Percentiles rank a stretch among this genome's conserved stretches.
Conservation (phyloP, 2,113 vertebrate genomes). For the Leptocoma aspasia region DNA sequence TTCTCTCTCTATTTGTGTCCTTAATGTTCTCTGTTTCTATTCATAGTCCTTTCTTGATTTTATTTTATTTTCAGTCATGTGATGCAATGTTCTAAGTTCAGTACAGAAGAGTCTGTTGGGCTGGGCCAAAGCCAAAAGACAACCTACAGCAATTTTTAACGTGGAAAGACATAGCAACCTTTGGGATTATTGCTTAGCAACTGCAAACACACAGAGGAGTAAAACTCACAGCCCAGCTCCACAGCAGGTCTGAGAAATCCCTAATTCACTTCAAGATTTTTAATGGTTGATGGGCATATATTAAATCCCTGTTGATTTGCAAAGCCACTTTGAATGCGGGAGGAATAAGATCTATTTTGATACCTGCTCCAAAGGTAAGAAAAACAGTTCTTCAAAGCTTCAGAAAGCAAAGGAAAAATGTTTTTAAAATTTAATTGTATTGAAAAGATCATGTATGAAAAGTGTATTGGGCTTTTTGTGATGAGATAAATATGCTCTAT, state of each 20-base stretch:
- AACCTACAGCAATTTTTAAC: constrained; percentile 34
- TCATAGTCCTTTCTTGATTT: not conserved
- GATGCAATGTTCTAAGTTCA: not conserved
- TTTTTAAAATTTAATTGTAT: not conserved
- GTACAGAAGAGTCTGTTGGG: constrained; percentile 27
- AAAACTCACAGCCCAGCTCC: constrained; percentile 15
- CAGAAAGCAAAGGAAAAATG: not conserved
- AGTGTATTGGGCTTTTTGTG: not conserved
- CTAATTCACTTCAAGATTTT: constrained; percentile 39
- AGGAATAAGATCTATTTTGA: constrained; percentile 13
- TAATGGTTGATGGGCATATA: constrained; percentile 20
- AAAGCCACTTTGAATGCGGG: constrained; percentile 18
- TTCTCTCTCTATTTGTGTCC: not conserved
- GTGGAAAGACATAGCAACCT: constrained; percentile 44
- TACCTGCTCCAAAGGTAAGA: constrained; percentile 42
- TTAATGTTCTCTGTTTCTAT: not conserved
- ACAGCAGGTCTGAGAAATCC: constrained; percentile 42
- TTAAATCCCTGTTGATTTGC: constrained; percentile 39
- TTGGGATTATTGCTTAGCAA: constrained; percentile 74
- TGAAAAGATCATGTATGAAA: not conserved
- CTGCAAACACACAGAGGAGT: constrained; percentile 50
- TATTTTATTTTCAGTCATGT: constrained; percentile 15
- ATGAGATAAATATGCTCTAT: not conserved
- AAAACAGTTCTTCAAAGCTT: constrained; percentile 1
- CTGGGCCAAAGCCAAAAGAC: constrained; percentile 45